Conservation (phyloP, 1,140 invertebrate genomes). For the Homalodisca vitripennis region DNA sequence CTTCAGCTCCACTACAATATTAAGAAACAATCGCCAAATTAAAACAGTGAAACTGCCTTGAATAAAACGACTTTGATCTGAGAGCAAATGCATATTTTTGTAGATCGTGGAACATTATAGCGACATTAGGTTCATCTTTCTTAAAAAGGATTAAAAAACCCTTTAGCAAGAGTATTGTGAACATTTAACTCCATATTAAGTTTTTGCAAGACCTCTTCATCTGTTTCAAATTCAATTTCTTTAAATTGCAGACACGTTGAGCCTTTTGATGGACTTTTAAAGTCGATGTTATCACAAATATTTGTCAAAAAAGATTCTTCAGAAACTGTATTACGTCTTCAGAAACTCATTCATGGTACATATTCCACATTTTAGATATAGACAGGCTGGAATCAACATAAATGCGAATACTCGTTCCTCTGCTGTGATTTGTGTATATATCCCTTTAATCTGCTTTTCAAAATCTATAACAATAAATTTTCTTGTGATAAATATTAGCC, state of each 20-base stretch:
- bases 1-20: no score
- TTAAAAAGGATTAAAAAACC: conserved; percentile 44
- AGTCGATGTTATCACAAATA: conserved; percentile 39
- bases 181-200: conserved; percentile 38
- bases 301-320: conserved; percentile 33
- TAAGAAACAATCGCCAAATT: no score
- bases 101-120: conserved; percentile 45
- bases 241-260: conserved; percentile 36
- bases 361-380: conserved; percentile 31
- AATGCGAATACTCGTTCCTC: conserved; percentile 27
- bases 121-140: conserved; percentile 38
- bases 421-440: conserved; percentile 33
- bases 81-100: conserved; percentile 45
- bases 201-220: conserved; percentile 28
- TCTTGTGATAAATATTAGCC: background rate
- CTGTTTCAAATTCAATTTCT: conserved; percentile 37
- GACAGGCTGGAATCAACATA: conserved; percentile 32
- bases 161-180: conserved; percentile 43
- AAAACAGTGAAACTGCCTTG: no score
- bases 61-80: no score
- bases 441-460: conserved; percentile 31
- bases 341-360: background rate
- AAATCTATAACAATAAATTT: conserved; percentile 26
- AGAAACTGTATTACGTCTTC: conserved; percentile 29
- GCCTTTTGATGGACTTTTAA: conserved; percentile 38